Conservation (phyloP, 2,113 vertebrate genomes). For the Oceanites oceanicus region DNA sequence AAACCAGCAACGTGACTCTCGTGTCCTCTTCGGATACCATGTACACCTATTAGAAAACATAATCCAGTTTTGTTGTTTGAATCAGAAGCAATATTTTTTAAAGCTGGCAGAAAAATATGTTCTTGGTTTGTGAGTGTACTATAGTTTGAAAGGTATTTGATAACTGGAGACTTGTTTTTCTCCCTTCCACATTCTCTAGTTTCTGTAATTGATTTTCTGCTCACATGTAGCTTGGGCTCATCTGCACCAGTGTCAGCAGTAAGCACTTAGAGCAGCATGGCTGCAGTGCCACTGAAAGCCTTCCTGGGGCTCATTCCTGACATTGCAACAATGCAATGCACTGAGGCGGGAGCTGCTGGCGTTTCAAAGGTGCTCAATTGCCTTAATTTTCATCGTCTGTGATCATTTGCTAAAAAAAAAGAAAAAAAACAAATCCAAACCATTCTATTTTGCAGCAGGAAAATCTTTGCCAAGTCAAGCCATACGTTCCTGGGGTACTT, state of each 20-base stretch:
- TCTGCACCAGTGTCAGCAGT: constrained; percentile 46
- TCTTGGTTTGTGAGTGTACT: neutral
- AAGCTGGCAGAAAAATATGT: neutral
- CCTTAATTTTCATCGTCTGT: constrained; percentile 24
- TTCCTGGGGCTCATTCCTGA: constrained; percentile 23
- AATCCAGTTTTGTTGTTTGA: neutral
- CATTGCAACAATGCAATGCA: constrained; percentile 1
- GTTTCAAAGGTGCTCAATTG: constrained; percentile 2
- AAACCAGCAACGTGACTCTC: neutral
- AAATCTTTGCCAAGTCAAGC: neutral
- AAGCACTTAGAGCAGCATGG: constrained; percentile 51
- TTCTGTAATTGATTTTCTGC: constrained; percentile 44
- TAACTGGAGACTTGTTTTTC: constrained; percentile 16
- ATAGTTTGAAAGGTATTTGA: neutral
- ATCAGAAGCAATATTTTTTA: neutral
- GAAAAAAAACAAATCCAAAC: neutral
- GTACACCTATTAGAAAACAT: neutral
- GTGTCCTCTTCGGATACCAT: neutral
- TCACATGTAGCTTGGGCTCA: neutral
- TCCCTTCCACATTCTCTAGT: neutral
- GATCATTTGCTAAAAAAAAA: constrained; percentile 7
- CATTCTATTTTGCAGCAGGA: neutral
- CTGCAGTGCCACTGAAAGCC: constrained; percentile 41
- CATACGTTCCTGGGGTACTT: neutral
- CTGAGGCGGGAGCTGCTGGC: neutral